phyloP scores from a whole-genome alignment of 2,797 vertebrate genomes.

The Loris lydekkerianus region DNA sequence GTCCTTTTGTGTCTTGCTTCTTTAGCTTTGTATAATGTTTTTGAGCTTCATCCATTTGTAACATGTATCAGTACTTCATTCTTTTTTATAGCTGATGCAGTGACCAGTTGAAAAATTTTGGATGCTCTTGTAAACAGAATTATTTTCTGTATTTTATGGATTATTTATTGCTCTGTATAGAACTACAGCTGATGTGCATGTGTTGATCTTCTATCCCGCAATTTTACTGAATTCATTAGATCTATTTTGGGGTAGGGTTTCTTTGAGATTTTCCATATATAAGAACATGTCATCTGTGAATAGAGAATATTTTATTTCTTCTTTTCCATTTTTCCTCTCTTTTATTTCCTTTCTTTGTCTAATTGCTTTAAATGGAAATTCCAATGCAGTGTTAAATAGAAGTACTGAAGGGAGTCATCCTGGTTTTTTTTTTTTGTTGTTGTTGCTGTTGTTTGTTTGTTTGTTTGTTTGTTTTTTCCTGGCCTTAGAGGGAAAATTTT shows the following conservation, averaged over 20 bases:
- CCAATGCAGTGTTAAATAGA: background rate
- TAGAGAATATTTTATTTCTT: conserved; percentile 35
- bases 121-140: background rate
- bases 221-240: background rate
- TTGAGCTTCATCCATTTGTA: conserved; percentile 33
- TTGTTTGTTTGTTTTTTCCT: background rate
- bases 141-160: background rate
- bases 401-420: background rate
- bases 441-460: too few species aligned
- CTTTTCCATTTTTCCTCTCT: background rate
- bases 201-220: background rate
- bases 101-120: background rate
- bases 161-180: background rate
- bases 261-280: background rate
- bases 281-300: background rate
- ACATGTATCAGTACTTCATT: conserved; percentile 10
- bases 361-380: conserved; percentile 10
- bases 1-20: background rate
- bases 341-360: conserved; percentile 16
- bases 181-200: background rate
- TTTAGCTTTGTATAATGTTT: conserved; percentile 29
- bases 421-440: background rate
- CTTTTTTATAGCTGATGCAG: background rate
- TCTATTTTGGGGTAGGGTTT: background rate
- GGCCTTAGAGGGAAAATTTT: background rate